Evolutionary conservation across 2,113 vertebrate genomes (phyloP), one percentile per base, ranked within the genome.

Genomic region (Gadus chalcogrammus): DNA sequence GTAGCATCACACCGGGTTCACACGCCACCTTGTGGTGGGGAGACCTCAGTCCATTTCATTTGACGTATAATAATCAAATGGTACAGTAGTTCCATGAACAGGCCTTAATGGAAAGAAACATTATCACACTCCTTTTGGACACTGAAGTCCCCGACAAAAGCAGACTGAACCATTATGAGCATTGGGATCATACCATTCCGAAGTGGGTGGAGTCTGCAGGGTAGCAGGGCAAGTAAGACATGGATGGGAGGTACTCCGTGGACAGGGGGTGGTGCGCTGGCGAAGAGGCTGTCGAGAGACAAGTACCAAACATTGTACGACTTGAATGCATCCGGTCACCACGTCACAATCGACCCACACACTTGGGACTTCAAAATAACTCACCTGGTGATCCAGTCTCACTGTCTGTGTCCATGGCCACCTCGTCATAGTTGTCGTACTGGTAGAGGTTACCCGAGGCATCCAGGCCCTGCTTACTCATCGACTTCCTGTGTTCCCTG

Each of bases 371-470:
- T 58, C n/a, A 13, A 16, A 58, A 48, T 6, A 5, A 73, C 87
- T 88, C 91, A 99, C 97, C 95, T 93, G 97, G 95, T 38, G 97
- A 98, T 66, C 88, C 91, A 17, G 93, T 91, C 91, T 99, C 97
- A 72, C 97, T 99, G 85, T 99, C 97, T 5, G 97, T 98, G 78
- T 99, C 97, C 97, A 99, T 99, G 35, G 97, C 97, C 65, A 99
- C 97, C 91, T 99, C 96, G 48, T 99, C 97, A 0, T 99, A 99
- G 90, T 99, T 99, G 85, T 99, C 97, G 73, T 99, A 98, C 63
- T 99, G 97, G 90, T 98, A 99, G 67, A 99, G 94, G 63, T 94
- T 93, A 70, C 95, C 96, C 8, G 94, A 93, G 65, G 89, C 83
- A 68, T 99, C 97, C 71, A 93, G 82, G 68, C 92, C 66, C 1